Conservation (phyloP, 2,888 invertebrate genomes). For the Sesia apiformis region DNA sequence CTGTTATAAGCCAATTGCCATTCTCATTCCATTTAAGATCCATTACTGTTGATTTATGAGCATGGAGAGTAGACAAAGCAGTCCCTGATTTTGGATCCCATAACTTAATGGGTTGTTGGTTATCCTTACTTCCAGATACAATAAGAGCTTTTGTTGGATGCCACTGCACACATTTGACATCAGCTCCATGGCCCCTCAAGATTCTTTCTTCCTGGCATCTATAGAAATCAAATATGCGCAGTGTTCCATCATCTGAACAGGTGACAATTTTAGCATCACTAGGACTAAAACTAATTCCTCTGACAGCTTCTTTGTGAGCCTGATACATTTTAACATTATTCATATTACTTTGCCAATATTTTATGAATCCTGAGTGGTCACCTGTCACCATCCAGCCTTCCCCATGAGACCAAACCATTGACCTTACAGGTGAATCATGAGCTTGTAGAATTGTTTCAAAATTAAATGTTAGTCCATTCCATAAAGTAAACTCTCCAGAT, state of each 20-base stretch:
- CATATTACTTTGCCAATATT: slow-evolving; percentile 99
- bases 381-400: slow-evolving; percentile 99
- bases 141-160: slow-evolving; percentile 98
- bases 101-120: slow-evolving; percentile 98
- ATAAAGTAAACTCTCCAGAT: slow-evolving; percentile 98
- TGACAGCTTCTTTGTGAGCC: slow-evolving; percentile 99
- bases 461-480: slow-evolving; percentile 99
- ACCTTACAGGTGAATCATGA: slow-evolving; percentile 99
- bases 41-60: slow-evolving; percentile 99
- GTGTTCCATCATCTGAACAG: slow-evolving; percentile 99
- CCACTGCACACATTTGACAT: slow-evolving; percentile 99
- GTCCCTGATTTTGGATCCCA: slow-evolving; percentile 99
- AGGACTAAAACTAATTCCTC: slow-evolving; percentile 99
- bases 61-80: slow-evolving; percentile 96
- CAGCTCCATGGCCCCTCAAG: slow-evolving; percentile 95
- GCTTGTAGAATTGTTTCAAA: slow-evolving; percentile 99
- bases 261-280: slow-evolving; percentile 99
- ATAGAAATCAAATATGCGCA: slow-evolving; percentile 99
- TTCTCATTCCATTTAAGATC: slow-evolving; percentile 99
- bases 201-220: slow-evolving; percentile 97
- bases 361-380: slow-evolving; percentile 98
- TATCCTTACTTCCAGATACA: slow-evolving; percentile 99
- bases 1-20: slow-evolving; percentile 99
- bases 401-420: slow-evolving; percentile 99
- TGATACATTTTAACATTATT: slow-evolving; percentile 99